These are phyloP conservation scores for Ormyrus pomaceus DNA, from an alignment of 2,888 invertebrate genomes.

Conservation along the genomic window DNA sequence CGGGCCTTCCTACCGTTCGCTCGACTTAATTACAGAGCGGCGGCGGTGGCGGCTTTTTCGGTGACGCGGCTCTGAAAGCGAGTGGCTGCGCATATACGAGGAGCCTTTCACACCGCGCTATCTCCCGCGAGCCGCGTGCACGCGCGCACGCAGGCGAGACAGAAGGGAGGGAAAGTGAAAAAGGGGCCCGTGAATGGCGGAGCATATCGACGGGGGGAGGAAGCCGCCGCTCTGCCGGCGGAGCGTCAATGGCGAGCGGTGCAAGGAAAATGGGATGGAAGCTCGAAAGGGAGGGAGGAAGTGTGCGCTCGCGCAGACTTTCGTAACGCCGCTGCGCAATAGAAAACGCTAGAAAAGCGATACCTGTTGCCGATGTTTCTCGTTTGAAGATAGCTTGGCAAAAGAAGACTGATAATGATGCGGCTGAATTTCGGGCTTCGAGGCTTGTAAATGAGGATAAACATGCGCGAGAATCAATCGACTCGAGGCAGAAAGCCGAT, in stretches of 20 bases:
- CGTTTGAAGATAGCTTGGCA: no score
- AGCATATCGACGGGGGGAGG: not conserved
- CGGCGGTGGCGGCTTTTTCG: no score
- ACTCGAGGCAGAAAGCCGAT: no score
- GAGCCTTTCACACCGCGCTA: constrained; percentile 20
- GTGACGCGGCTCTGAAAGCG: constrained; percentile 12
- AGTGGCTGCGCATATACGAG: constrained; percentile 19
- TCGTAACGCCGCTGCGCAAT: no score
- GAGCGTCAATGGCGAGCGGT: not conserved
- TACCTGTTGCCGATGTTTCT: no score
- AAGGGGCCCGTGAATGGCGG: constrained; percentile 18
- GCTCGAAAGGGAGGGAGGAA: constrained; percentile 7
- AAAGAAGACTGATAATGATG: no score
- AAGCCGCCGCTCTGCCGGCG: not conserved
- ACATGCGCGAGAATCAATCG: no score
- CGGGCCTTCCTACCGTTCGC: constrained; percentile 17
- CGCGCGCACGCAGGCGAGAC: not conserved
- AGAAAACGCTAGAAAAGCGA: no score
- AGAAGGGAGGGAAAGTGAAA: constrained; percentile 38
- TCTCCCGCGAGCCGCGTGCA: not conserved
- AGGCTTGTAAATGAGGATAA: no score
- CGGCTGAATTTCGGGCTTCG: no score
- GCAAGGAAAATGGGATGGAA: not conserved
- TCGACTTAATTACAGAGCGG: constrained; percentile 26
- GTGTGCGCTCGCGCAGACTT: not conserved